phyloP scores from a whole-genome alignment of 1,140 invertebrate species.

The Caerostris extrusa region DNA sequence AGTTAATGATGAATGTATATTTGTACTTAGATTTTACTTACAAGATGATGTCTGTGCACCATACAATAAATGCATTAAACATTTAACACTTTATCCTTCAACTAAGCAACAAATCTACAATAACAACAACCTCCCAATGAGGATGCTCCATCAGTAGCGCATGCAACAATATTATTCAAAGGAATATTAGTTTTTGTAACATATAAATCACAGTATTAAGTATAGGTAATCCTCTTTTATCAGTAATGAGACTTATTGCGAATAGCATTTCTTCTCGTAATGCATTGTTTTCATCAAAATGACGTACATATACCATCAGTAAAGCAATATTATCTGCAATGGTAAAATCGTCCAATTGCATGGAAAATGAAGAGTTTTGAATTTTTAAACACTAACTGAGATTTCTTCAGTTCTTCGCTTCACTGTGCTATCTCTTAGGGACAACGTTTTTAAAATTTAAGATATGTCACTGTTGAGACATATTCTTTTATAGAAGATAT shows the following conservation, averaged over 20 bases:
- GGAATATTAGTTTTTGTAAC: background rate
- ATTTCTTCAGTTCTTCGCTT: background rate
- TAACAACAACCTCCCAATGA: conserved; percentile 79
- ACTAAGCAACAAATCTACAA: conserved; percentile 79
- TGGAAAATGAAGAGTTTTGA: background rate
- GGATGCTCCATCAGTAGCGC: conserved; percentile 80
- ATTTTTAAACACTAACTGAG: background rate
- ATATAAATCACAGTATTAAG: background rate
- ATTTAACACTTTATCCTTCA: conserved; percentile 79
- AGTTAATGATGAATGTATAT: conserved; percentile 25
- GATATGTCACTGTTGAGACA: too few species aligned
- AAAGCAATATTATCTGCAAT: background rate
- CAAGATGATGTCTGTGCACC: background rate
- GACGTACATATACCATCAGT: background rate
- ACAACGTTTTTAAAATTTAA: too few species aligned
- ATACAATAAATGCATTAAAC: conserved; percentile 39
- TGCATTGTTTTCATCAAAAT: background rate
- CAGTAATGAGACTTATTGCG: background rate
- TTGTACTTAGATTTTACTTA: conserved; percentile 16
- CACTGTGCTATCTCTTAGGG: too few species aligned
- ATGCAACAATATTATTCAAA: conserved; percentile 80
- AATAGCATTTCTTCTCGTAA: background rate
- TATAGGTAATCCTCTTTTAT: background rate
- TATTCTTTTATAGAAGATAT: too few species aligned
- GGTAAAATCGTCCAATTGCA: background rate